phyloP scores from a whole-genome alignment of 2,888 invertebrate genomes.

The Oxytorus armatus region DNA sequence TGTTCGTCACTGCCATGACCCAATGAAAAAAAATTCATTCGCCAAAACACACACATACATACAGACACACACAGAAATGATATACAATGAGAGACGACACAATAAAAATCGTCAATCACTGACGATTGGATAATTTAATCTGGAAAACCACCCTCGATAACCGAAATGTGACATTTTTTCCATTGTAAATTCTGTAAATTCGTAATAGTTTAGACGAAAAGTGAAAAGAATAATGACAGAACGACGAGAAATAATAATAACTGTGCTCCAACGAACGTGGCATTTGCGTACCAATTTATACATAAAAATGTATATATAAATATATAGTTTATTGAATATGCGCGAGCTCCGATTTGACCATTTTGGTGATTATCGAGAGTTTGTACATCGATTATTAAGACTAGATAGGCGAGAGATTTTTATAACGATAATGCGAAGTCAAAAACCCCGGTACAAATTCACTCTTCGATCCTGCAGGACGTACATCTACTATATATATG shows the following conservation, averaged over 20 bases:
- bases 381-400: slow-evolving; percentile 47
- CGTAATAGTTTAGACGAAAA: slow-evolving; percentile 28
- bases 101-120: not conserved
- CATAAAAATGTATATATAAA: slow-evolving; percentile 44
- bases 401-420: slow-evolving; percentile 63
- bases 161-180: slow-evolving; percentile 7
- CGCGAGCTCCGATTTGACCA: slow-evolving; percentile 20
- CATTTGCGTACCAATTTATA: slow-evolving; percentile 48
- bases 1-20: slow-evolving; percentile 61
- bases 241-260: not conserved
- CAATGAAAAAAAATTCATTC: not conserved
- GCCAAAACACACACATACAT: not conserved
- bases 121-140: not conserved
- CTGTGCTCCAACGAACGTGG: slow-evolving; percentile 10
- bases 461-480: slow-evolving; percentile 51
- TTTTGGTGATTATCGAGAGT: slow-evolving; percentile 39
- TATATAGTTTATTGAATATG: slow-evolving; percentile 10
- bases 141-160: not conserved
- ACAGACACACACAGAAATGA: slow-evolving; percentile 4
- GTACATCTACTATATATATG: slow-evolving; percentile 12
- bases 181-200: slow-evolving; percentile 64
- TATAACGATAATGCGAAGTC: slow-evolving; percentile 56
- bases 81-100: slow-evolving; percentile 25
- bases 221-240: not conserved
- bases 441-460: slow-evolving; percentile 63